Percentiles rank a stretch among this genome's conserved stretches.
These are phyloP conservation scores for Axea sp. DNA, from an alignment of 2,888 invertebrate genomes.

Conservation along the genomic window DNA sequence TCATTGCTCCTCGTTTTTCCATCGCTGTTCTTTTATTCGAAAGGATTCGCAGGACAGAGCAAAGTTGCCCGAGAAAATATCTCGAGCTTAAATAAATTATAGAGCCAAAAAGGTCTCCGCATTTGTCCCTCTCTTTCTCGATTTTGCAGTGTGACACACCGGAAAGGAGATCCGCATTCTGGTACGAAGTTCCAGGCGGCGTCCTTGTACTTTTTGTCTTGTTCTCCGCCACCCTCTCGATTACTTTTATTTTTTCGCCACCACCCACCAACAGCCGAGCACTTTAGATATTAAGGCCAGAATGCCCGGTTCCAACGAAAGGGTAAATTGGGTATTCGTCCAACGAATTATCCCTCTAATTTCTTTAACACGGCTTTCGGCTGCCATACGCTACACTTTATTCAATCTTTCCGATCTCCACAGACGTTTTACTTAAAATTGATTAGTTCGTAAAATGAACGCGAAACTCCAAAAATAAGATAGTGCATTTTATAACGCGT, in stretches of 20 bases:
- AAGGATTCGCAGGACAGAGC: slow-evolving; percentile 38
- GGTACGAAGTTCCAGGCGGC: slow-evolving; percentile 58
- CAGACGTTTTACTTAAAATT: slow-evolving; percentile 58
- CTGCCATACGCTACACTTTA: slow-evolving; percentile 59
- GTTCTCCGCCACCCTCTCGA: slow-evolving; percentile 51
- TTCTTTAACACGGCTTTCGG: slow-evolving; percentile 81
- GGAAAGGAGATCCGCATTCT: slow-evolving; percentile 63
- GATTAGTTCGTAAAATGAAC: slow-evolving; percentile 38
- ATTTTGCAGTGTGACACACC: slow-evolving; percentile 51
- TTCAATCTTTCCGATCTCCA: slow-evolving; percentile 57
- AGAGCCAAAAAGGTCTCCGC: slow-evolving; percentile 68
- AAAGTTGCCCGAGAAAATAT: slow-evolving; percentile 67
- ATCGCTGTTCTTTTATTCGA: slow-evolving; percentile 44
- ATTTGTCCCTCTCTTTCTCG: slow-evolving; percentile 36
- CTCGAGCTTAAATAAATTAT: slow-evolving; percentile 75
- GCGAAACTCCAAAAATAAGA: slow-evolving; percentile 3
- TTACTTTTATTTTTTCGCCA: slow-evolving; percentile 59
- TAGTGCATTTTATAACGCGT: background rate
- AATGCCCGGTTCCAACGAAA: slow-evolving; percentile 72
- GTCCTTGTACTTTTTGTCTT: slow-evolving; percentile 72
- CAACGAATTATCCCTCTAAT: slow-evolving; percentile 80
- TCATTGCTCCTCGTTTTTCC: slow-evolving; percentile 38
- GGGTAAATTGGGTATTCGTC: slow-evolving; percentile 79
- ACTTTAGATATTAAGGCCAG: slow-evolving; percentile 80
- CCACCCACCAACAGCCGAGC: slow-evolving; percentile 70